These are phyloP conservation scores for Neostethus bicornis DNA, from an alignment of 2,797 vertebrate genomes.

Conservation along the genomic window DNA sequence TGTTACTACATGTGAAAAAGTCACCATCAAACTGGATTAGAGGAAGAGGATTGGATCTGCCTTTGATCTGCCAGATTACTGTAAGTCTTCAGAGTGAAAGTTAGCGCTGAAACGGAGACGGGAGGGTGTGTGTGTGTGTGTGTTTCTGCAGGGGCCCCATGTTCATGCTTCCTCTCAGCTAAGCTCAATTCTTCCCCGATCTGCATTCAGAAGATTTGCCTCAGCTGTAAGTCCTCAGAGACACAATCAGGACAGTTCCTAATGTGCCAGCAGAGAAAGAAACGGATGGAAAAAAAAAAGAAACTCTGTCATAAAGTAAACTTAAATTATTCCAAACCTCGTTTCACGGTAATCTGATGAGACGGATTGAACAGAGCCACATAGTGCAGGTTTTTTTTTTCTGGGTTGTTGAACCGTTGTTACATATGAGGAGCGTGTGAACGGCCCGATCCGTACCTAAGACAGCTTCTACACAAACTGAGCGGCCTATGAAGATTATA, in stretches of 20 bases:
- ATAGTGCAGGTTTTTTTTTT: too few relatives aligned
- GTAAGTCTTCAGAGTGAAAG: slow-evolving; percentile 79
- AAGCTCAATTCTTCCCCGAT: slow-evolving; percentile 64
- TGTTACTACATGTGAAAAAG: slow-evolving; percentile 77
- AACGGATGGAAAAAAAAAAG: background rate
- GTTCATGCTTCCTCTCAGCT: slow-evolving; percentile 54
- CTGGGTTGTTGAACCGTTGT: too few relatives aligned
- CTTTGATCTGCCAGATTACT: slow-evolving; percentile 87
- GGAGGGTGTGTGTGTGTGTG: slow-evolving; percentile 17
- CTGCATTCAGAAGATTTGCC: slow-evolving; percentile 69
- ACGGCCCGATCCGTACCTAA: too few relatives aligned
- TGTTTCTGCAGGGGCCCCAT: slow-evolving; percentile 50
- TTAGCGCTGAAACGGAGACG: slow-evolving; percentile 43
- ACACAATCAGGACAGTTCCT: slow-evolving; percentile 53
- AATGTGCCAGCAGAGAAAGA: slow-evolving; percentile 22
- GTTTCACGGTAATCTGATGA: too few relatives aligned
- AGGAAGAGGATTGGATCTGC: slow-evolving; percentile 77
- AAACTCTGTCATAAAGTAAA: slow-evolving; percentile 28
- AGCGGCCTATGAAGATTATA: too few relatives aligned
- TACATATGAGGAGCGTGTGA: too few relatives aligned
- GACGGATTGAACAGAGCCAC: too few relatives aligned
- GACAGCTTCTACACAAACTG: too few relatives aligned
- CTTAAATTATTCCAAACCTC: slow-evolving; percentile 26
- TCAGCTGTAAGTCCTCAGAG: slow-evolving; percentile 54
- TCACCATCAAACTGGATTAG: slow-evolving; percentile 80